Conservation (phyloP, 2,113 vertebrate genomes). For the Phrynosoma platyrhinos region DNA sequence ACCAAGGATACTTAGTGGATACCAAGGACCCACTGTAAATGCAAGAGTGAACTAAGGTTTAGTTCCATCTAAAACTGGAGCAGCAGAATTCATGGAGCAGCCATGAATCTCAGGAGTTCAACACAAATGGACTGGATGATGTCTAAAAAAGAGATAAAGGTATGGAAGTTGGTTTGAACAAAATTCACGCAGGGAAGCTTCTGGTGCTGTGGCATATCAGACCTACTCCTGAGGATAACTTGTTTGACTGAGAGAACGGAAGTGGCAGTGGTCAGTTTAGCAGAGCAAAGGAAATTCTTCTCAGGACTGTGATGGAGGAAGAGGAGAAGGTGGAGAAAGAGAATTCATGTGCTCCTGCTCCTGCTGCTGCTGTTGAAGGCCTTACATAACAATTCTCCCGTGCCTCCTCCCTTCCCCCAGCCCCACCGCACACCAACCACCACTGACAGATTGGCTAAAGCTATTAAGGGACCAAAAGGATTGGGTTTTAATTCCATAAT, state of each 20-base stretch:
- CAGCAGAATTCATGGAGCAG: neutral
- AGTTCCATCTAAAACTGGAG: neutral
- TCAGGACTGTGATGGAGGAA: neutral
- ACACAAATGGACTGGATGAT: no score
- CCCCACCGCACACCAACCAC: slow-evolving; percentile 10
- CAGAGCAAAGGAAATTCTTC: neutral
- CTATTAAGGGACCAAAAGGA: slow-evolving; percentile 23
- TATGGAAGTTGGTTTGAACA: neutral
- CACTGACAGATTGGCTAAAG: slow-evolving; percentile 30
- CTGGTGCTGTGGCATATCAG: neutral
- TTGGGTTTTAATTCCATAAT: slow-evolving; percentile 44
- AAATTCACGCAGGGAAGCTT: neutral
- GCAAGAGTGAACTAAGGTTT: neutral
- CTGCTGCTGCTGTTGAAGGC: no score
- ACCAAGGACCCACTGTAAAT: no score
- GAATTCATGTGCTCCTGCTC: neutral
- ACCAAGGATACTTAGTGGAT: no score
- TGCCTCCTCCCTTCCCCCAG: neutral
- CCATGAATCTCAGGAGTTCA: neutral
- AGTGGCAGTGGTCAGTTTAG: neutral
- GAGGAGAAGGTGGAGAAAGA: neutral
- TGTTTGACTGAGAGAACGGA: neutral
- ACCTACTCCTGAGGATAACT: no score
- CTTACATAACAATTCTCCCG: neutral
- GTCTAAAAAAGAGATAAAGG: neutral